Conservation (phyloP, 2,113 vertebrate genomes). For the Zosterops japonicus region DNA sequence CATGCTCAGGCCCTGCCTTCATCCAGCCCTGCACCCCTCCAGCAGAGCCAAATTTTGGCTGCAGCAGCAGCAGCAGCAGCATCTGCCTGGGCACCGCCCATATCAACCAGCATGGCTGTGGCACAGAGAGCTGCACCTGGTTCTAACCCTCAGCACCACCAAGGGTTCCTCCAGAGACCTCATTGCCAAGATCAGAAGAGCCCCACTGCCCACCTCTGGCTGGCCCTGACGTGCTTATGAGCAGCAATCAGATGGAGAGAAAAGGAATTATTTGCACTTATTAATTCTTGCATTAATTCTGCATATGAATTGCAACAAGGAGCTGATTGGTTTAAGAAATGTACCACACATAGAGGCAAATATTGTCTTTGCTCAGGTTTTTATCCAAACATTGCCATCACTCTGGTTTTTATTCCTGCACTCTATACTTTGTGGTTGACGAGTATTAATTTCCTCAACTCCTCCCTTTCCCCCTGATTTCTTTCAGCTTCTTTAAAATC, state of each 20-base stretch:
- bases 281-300: background rate
- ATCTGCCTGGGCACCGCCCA: background rate
- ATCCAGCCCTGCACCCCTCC: background rate
- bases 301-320: background rate
- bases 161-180: background rate
- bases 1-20: background rate
- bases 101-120: fast-evolving
- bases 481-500: background rate
- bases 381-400: background rate
- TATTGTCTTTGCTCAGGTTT: background rate
- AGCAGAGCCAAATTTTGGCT: background rate
- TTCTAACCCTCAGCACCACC: background rate
- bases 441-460: background rate
- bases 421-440: background rate
- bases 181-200: background rate
- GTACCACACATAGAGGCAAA: background rate
- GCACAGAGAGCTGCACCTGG: background rate
- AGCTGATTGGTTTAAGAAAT: fast-evolving
- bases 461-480: background rate
- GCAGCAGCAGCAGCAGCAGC: background rate
- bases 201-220: background rate
- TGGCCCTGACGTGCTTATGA: background rate
- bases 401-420: background rate
- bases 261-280: background rate
- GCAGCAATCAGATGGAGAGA: background rate